Evolutionary conservation across 2,888 invertebrate genomes (phyloP).

Genomic region (Busseola fusca): DNA sequence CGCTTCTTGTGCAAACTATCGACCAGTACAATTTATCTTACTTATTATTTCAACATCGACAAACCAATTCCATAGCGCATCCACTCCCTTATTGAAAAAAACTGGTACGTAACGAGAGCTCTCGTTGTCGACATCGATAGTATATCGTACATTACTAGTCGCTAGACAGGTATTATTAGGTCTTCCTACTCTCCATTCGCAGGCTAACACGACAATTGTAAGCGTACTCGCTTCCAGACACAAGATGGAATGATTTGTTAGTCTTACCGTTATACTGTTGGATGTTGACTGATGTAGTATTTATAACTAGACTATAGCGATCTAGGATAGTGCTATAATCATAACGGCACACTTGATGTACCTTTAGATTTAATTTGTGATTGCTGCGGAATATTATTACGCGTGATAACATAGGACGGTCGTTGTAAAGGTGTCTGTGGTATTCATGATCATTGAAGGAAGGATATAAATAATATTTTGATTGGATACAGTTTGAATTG

Average conservation of each 20-base stretch:
- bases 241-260: constrained; percentile 61
- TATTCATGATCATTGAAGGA: background rate
- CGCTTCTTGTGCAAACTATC: background rate
- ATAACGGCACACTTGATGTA: constrained; percentile 37
- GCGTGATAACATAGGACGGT: constrained; percentile 2
- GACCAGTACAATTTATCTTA: background rate
- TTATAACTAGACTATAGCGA: constrained; percentile 7
- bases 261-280: constrained; percentile 54
- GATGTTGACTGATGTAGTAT: constrained; percentile 45
- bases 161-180: constrained; percentile 86
- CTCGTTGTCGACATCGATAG: constrained; percentile 65
- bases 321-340: constrained; percentile 28
- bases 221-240: constrained; percentile 62
- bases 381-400: constrained; percentile 13
- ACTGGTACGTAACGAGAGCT: constrained; percentile 66
- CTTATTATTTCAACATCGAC: constrained; percentile 17
- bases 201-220: constrained; percentile 77
- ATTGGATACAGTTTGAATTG: too few species aligned
- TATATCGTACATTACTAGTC: constrained; percentile 75
- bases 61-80: background rate
- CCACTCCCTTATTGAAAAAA: constrained; percentile 24
- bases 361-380: constrained; percentile 40
- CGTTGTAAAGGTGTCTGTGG: constrained; percentile 13
- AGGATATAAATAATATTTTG: background rate
- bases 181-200: constrained; percentile 85